Evolutionary conservation across 1,140 invertebrate species (phyloP).

Genomic region (Brachionus paranguensis): DNA sequence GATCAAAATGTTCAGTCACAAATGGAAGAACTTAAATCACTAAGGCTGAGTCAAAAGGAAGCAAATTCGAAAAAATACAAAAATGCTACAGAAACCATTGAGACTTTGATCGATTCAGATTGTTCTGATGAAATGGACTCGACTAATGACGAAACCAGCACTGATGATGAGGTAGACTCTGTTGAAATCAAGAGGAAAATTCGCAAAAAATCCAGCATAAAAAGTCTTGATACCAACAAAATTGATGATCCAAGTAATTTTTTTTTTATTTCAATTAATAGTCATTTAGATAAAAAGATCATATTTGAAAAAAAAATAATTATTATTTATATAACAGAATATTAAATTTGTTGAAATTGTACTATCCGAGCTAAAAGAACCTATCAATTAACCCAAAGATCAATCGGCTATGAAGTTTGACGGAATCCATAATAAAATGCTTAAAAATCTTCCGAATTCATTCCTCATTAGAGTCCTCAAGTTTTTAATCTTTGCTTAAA

Average conservation of each 20-base stretch:
- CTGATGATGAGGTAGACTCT: neutral
- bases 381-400: too few relatives aligned
- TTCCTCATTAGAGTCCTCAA: too few relatives aligned
- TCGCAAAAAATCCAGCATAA: neutral
- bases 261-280: too few relatives aligned
- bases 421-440: too few relatives aligned
- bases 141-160: neutral
- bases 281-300: too few relatives aligned
- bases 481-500: too few relatives aligned
- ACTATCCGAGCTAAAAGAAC: too few relatives aligned
- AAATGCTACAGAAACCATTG: neutral
- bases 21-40: neutral
- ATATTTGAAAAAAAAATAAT: too few relatives aligned
- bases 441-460: too few relatives aligned
- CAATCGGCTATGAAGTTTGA: too few relatives aligned
- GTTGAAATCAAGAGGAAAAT: neutral
- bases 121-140: neutral
- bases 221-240: neutral
- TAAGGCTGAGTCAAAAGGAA: neutral
- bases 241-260: conserved; percentile 1
- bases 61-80: neutral
- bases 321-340: too few relatives aligned
- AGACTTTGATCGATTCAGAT: neutral
- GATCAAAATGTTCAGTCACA: neutral
- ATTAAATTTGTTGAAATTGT: too few relatives aligned